Evolutionary conservation across 2,113 vertebrate species (phyloP).

Genomic region (Ceuthmochares aereus): DNA sequence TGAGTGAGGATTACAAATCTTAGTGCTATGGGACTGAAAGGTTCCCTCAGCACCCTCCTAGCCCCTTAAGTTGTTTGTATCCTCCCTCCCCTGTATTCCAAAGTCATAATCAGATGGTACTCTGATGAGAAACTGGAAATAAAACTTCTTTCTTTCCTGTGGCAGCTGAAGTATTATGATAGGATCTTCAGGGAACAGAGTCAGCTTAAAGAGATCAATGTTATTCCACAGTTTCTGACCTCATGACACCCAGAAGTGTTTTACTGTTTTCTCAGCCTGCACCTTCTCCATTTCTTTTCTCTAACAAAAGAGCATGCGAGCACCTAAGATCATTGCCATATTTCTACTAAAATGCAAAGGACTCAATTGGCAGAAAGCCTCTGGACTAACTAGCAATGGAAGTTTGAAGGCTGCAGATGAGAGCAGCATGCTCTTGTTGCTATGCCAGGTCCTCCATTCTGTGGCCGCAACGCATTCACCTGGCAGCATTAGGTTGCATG

Average conservation of each 20-base stretch:
- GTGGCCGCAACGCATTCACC: neutral
- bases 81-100: neutral
- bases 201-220: neutral
- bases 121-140: neutral
- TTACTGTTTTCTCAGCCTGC: neutral
- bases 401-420: neutral
- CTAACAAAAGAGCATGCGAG: neutral
- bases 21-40: neutral
- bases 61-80: neutral
- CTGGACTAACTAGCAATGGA: neutral
- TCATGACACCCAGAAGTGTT: neutral
- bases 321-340: neutral
- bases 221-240: neutral
- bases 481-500: neutral
- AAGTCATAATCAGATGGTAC: neutral
- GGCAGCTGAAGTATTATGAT: neutral
- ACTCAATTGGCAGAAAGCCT: neutral
- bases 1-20: conserved; percentile 40
- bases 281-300: neutral
- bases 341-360: neutral
- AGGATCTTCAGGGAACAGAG: neutral
- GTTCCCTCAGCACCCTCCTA: neutral
- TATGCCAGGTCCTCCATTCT: neutral
- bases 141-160: neutral
- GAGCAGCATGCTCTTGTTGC: neutral